Conservation (phyloP, 2,797 vertebrate species). For the Spinibarbus caldwelli region DNA sequence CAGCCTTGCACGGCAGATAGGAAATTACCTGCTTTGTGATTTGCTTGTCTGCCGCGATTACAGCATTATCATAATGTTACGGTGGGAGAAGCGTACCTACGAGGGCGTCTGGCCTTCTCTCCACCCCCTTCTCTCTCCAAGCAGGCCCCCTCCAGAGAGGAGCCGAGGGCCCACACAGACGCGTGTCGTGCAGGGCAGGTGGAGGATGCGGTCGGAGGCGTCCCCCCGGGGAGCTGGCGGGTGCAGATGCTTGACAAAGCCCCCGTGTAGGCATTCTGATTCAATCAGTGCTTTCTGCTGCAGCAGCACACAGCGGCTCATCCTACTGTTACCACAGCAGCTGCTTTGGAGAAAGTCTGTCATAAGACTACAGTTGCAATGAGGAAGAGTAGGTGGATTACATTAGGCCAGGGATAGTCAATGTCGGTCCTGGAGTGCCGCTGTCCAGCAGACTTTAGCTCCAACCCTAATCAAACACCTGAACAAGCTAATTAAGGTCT, state of each 20-base stretch:
- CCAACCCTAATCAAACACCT: no score
- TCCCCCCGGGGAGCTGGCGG: conserved; percentile 63
- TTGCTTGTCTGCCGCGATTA: conserved; percentile 70
- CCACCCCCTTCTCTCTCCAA: conserved; percentile 16
- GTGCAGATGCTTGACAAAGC: conserved; percentile 69
- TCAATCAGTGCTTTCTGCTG: conserved; percentile 76
- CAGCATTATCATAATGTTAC: conserved; percentile 75
- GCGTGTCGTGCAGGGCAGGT: conserved; percentile 42
- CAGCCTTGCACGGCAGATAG: conserved; percentile 61
- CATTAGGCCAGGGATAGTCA: neutral
- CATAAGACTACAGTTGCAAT: conserved; percentile 60
- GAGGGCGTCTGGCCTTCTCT: conserved; percentile 36
- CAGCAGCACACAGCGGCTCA: conserved; percentile 75
- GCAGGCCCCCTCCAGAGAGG: conserved; percentile 34
- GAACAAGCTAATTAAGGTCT: no score
- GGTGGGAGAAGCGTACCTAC: conserved; percentile 20
- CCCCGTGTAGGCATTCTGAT: conserved; percentile 61
- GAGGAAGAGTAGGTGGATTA: conserved; percentile 36
- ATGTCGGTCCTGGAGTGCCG: no score
- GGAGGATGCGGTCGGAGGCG: conserved; percentile 51
- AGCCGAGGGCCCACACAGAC: conserved; percentile 55
- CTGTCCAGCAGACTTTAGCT: no score
- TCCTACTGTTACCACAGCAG: conserved; percentile 72
- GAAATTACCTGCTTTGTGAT: conserved; percentile 75
- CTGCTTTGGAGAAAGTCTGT: conserved; percentile 74